phyloP scores from a whole-genome alignment of 2,113 vertebrate genomes.

The Plecotus auritus region DNA sequence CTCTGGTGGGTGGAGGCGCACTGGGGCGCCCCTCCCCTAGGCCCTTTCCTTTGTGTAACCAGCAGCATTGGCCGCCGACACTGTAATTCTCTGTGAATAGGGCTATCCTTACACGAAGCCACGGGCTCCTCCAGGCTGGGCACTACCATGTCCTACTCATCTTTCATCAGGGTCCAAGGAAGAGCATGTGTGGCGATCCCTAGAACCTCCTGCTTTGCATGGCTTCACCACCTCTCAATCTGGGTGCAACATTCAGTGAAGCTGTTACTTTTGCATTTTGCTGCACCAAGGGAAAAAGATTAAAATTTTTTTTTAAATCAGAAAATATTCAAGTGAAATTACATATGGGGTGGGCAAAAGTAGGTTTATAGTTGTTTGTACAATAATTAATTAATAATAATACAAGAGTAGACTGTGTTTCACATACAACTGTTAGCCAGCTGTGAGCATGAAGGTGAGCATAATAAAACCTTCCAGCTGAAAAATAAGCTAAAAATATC shows the following conservation, averaged over 20 bases:
- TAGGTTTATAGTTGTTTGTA: neutral
- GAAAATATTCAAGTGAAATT: slow-evolving; percentile 44
- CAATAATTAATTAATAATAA: neutral
- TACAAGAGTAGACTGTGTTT: neutral
- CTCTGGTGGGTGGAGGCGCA: neutral
- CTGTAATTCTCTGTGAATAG: neutral
- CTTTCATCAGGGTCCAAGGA: neutral
- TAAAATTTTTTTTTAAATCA: neutral
- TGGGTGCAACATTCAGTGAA: accelerated
- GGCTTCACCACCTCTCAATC: accelerated
- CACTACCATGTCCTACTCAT: neutral
- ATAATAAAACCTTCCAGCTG: slow-evolving; percentile 43
- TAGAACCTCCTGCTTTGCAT: neutral
- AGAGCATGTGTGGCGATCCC: accelerated
- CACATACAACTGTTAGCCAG: neutral
- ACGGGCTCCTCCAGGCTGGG: neutral
- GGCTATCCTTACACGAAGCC: neutral
- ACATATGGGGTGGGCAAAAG: neutral
- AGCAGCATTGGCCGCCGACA: neutral
- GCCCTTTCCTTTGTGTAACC: neutral
- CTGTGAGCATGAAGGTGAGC: slow-evolving; percentile 1
- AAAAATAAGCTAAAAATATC: slow-evolving; percentile 71
- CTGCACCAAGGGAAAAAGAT: neutral
- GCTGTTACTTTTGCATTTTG: neutral
- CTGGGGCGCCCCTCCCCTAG: accelerated